Percentiles rank a stretch among this genome's conserved stretches.
Conservation (phyloP, 1,140 invertebrate genomes). For the Trissolcus basalis region DNA sequence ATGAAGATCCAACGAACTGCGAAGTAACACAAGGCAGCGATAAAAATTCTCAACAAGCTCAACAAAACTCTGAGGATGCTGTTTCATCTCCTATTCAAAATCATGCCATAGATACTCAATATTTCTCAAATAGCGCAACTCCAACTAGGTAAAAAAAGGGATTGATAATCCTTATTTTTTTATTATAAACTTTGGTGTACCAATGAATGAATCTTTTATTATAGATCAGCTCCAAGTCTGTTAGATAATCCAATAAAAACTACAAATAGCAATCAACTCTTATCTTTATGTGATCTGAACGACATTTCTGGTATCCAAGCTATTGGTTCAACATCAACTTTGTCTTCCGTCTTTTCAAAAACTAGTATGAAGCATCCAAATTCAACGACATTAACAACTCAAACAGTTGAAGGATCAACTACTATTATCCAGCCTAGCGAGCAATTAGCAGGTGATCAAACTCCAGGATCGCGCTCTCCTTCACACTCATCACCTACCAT, state of each 20-base stretch:
- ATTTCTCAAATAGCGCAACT: slow-evolving; percentile 57
- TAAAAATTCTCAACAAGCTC: slow-evolving; percentile 37
- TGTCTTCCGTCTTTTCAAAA: slow-evolving; percentile 62
- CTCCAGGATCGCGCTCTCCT: slow-evolving; percentile 50
- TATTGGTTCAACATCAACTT: slow-evolving; percentile 60
- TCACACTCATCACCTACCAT: slow-evolving; percentile 65
- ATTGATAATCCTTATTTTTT: too few species aligned
- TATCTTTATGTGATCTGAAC: slow-evolving; percentile 62
- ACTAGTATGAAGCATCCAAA: slow-evolving; percentile 59
- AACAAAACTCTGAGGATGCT: slow-evolving; percentile 57
- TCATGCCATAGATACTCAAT: slow-evolving; percentile 61
- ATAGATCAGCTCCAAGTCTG: slow-evolving; percentile 61
- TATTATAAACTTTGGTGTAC: too few species aligned
- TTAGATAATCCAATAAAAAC: slow-evolving; percentile 42
- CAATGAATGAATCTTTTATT: too few species aligned
- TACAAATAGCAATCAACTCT: slow-evolving; percentile 57
- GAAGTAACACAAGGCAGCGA: slow-evolving; percentile 50
- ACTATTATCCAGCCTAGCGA: slow-evolving; percentile 4
- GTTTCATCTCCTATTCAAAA: slow-evolving; percentile 46
- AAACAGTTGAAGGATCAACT: slow-evolving; percentile 44
- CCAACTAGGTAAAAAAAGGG: slow-evolving; percentile 40
- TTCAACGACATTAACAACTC: slow-evolving; percentile 37
- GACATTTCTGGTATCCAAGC: slow-evolving; percentile 59
- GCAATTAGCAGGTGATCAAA: slow-evolving; percentile 48
- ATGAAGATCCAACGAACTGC: slow-evolving; percentile 42